Percentiles rank a stretch among this genome's conserved stretches.
Evolutionary conservation across 2,888 invertebrate species (phyloP).

Genomic region (Ophion ellenae): DNA sequence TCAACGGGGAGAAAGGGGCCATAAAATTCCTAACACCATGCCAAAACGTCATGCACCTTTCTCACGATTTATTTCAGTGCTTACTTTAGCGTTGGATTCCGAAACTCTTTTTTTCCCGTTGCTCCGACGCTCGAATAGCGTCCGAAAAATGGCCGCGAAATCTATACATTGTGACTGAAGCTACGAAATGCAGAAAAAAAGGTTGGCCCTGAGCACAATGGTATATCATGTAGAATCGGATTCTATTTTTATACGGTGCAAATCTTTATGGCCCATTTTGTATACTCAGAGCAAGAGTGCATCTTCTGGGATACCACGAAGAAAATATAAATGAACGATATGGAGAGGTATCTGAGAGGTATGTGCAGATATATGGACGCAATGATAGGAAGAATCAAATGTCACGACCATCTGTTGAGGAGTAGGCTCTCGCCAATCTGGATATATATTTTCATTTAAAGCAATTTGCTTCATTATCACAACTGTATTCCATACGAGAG

Average conservation of each 20-base stretch:
- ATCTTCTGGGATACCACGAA: constrained; percentile 22
- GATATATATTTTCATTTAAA: constrained; percentile 73
- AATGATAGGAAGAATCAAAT: constrained; percentile 50
- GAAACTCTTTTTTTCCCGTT: constrained; percentile 32
- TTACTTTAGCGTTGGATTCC: constrained; percentile 47
- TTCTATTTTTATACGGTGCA: constrained; percentile 41
- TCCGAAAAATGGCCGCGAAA: constrained; percentile 43
- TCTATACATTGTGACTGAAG: constrained; percentile 51
- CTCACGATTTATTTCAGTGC: constrained; percentile 75
- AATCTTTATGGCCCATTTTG: constrained; percentile 73
- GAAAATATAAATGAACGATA: constrained; percentile 5
- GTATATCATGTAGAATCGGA: constrained; percentile 71
- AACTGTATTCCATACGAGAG: constrained; percentile 74
- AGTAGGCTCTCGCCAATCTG: constrained; percentile 30
- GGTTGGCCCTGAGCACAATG: constrained; percentile 67
- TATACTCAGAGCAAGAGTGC: constrained; percentile 23
- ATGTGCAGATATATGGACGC: neutral
- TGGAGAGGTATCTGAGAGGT: neutral
- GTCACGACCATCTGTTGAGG: constrained; percentile 27
- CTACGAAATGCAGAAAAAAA: constrained; percentile 29
- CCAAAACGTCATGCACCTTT: constrained; percentile 64
- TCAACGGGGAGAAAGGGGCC: constrained; percentile 54
- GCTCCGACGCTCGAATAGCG: constrained; percentile 20
- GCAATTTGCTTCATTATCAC: constrained; percentile 78
- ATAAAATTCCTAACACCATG: constrained; percentile 66